Percentiles rank a stretch among this genome's conserved stretches.
Evolutionary conservation across 2,888 invertebrate species (phyloP).

Genomic region (Melinaea marsaeus): DNA sequence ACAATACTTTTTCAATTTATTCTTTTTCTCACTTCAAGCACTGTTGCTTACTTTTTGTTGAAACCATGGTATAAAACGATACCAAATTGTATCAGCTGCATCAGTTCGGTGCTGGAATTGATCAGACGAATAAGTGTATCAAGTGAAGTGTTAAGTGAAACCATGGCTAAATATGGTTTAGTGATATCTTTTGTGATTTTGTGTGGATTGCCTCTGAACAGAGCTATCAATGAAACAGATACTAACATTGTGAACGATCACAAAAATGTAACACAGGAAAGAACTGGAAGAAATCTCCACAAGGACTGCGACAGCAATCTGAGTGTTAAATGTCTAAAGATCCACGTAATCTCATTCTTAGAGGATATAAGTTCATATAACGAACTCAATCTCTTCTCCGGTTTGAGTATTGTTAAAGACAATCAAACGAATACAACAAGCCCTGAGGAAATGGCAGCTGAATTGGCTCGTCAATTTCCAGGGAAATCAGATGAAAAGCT

Average conservation of each 20-base stretch:
- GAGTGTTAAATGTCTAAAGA: conserved; percentile 86
- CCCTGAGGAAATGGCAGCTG: conserved; percentile 80
- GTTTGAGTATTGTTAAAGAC: conserved; percentile 86
- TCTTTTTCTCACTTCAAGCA: conserved; percentile 54
- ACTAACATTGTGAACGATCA: conserved; percentile 42
- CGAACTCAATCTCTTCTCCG: conserved; percentile 83
- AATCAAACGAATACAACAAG: conserved; percentile 66
- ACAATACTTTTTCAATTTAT: conserved; percentile 52
- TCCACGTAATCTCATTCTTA: conserved; percentile 86
- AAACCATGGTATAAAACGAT: conserved; percentile 63
- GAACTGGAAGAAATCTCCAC: conserved; percentile 59
- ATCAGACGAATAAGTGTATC: conserved; percentile 31
- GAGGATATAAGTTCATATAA: conserved; percentile 85
- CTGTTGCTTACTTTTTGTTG: conserved; percentile 48
- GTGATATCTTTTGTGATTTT: conserved; percentile 42
- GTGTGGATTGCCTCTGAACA: conserved; percentile 36
- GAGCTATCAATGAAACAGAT: conserved; percentile 50
- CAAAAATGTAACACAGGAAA: conserved; percentile 37
- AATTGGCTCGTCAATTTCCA: conserved; percentile 86
- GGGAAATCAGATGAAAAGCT: conserved; percentile 86
- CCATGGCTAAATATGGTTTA: conserved; percentile 55
- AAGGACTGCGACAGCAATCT: conserved; percentile 64
- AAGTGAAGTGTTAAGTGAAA: conserved; percentile 42
- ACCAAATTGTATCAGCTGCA: conserved; percentile 42
- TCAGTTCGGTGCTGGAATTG: conserved; percentile 63